Evolutionary conservation across 2,797 vertebrate genomes (phyloP).

Genomic region (Chloroceryle inda): DNA sequence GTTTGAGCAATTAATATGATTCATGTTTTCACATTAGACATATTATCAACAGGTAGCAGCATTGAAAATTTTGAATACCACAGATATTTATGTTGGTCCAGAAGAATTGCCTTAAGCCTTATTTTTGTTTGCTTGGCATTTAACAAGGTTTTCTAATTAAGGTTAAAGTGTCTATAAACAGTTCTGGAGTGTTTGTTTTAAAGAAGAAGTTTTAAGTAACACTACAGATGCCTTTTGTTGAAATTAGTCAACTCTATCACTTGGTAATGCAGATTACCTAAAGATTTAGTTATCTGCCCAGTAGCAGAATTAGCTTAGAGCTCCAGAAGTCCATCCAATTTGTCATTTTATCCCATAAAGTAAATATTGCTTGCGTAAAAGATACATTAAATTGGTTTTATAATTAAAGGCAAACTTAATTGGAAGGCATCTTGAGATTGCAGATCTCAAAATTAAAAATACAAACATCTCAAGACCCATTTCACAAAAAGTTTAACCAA

Average conservation of each 20-base stretch:
- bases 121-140: not conserved
- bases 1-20: not conserved
- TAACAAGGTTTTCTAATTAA: not conserved
- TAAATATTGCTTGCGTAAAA: not conserved
- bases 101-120: not conserved
- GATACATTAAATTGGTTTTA: rapidly evolving
- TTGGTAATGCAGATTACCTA: not conserved
- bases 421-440: no score
- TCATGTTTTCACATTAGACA: not conserved
- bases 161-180: not conserved
- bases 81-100: not conserved
- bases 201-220: not conserved
- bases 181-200: not conserved
- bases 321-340: not conserved
- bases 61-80: not conserved
- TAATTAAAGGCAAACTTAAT: not conserved
- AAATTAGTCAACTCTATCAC: not conserved
- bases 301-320: not conserved
- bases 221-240: not conserved
- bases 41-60: not conserved
- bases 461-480: not conserved
- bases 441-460: not conserved
- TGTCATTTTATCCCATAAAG: not conserved
- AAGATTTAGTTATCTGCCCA: not conserved
- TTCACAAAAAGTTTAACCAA: not conserved